Percentiles rank a stretch among this genome's conserved stretches.
Evolutionary conservation across 2,888 invertebrate genomes (phyloP).

Genomic region (Himalopsyche kuldschensis): DNA sequence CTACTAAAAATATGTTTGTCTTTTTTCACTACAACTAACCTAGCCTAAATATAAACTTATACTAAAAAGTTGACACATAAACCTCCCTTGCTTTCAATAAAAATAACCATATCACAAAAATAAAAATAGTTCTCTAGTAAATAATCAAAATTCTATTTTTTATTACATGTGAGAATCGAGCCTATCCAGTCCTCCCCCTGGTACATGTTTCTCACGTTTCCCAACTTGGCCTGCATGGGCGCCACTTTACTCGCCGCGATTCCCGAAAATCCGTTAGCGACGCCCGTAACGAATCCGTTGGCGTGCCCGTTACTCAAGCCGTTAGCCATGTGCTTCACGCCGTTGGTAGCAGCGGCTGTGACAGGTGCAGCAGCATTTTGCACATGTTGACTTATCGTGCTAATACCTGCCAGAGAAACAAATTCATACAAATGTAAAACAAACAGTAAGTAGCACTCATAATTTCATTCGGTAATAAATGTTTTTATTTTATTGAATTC

Average conservation of each 20-base stretch:
- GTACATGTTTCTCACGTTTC: neutral
- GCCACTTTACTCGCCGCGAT: conserved; percentile 43
- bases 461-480: too few relatives aligned
- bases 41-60: neutral
- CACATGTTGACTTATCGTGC: conserved; percentile 43
- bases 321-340: conserved; percentile 53
- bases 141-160: too few relatives aligned
- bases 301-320: conserved; percentile 43
- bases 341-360: conserved; percentile 48
- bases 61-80: neutral
- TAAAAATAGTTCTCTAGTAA: too few relatives aligned
- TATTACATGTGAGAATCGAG: conserved; percentile 25
- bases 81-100: neutral
- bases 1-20: neutral
- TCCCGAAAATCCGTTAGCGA: conserved; percentile 43
- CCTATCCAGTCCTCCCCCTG: neutral
- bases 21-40: neutral
- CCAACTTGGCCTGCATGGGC: conserved; percentile 9
- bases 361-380: conserved; percentile 13
- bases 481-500: too few relatives aligned
- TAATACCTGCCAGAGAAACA: conserved; percentile 21
- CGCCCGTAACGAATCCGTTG: conserved; percentile 15
- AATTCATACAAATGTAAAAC: neutral
- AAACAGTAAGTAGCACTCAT: too few relatives aligned
- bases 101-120: neutral